phyloP scores from a whole-genome alignment of 2,888 invertebrate genomes.

The Aethes cnicana region DNA sequence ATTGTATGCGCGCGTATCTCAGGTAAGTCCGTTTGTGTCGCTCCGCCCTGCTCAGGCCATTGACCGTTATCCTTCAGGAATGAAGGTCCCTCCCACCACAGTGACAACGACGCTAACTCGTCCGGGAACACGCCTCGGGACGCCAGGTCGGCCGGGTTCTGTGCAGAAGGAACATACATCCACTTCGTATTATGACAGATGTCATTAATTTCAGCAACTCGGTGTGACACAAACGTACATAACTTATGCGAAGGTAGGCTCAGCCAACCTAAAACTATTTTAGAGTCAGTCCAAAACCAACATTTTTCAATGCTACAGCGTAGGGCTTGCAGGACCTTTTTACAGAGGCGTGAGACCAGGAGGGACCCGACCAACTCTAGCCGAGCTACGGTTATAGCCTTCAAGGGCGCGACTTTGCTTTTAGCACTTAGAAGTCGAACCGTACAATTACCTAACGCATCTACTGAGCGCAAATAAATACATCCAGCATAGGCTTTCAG shows the following conservation, averaged over 20 bases:
- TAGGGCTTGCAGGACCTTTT: conserved; percentile 14
- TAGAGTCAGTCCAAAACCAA: too few relatives aligned
- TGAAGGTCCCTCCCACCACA: too few relatives aligned
- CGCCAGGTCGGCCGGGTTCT: too few relatives aligned
- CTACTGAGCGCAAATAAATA: not conserved
- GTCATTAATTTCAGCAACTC: too few relatives aligned
- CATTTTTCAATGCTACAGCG: not conserved
- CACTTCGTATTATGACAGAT: too few relatives aligned
- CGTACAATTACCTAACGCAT: conserved; percentile 4
- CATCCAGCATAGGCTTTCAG: not conserved
- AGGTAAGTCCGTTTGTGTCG: not conserved
- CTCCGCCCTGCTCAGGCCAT: not conserved
- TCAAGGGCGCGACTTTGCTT: conserved; percentile 21
- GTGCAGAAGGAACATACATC: too few relatives aligned
- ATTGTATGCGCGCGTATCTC: not conserved
- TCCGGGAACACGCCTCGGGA: too few relatives aligned
- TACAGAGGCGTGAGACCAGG: conserved; percentile 9
- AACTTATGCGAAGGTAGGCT: too few relatives aligned
- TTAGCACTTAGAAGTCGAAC: conserved; percentile 25
- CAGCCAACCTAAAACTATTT: too few relatives aligned
- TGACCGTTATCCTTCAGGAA: too few relatives aligned
- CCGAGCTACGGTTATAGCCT: conserved; percentile 14
- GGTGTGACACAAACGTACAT: too few relatives aligned
- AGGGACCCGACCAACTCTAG: conserved; percentile 13
- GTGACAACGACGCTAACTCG: too few relatives aligned